Evolutionary conservation across 2,113 vertebrate genomes (phyloP).

Genomic region (Hiodon tergisus): DNA sequence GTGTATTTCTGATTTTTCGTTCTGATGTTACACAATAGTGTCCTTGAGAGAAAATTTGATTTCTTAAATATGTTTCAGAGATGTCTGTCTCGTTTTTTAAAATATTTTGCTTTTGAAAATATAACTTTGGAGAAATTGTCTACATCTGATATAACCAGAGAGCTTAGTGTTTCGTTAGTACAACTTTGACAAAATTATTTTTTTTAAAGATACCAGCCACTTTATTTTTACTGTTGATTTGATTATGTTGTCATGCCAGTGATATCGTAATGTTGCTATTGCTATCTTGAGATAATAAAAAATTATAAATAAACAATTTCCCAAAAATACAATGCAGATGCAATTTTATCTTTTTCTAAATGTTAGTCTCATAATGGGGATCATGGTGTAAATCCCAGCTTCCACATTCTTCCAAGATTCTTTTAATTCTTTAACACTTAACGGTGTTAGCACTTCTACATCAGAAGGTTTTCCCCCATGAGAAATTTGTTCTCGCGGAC

Average conservation of each 20-base stretch:
- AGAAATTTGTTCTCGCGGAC: no score
- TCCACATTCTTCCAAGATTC: no score
- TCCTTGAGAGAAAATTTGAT: constrained; percentile 11
- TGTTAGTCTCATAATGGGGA: no score
- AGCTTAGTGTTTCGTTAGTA: constrained; percentile 29
- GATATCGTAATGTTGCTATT: constrained; percentile 42
- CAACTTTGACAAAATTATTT: constrained; percentile 14
- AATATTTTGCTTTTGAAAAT: constrained; percentile 24
- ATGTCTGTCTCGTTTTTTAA: constrained; percentile 27
- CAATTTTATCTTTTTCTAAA: background rate
- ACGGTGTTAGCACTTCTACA: no score
- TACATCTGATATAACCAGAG: constrained; percentile 25
- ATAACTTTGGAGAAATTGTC: constrained; percentile 35
- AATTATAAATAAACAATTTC: constrained; percentile 35
- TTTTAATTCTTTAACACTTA: no score
- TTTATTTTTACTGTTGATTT: constrained; percentile 29
- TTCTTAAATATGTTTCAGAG: constrained; percentile 21
- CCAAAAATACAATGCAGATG: constrained; percentile 2
- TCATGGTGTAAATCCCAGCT: no score
- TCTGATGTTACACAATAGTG: constrained; percentile 1
- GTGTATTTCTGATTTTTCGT: background rate
- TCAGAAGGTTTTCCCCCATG: no score
- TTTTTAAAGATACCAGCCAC: constrained; percentile 19
- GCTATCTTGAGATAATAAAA: constrained; percentile 42
- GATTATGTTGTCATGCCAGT: constrained; percentile 35